These are phyloP conservation scores for Epizoanthus illoricatus DNA, from an alignment of 92 coral and sea anemone species.

Conservation along the genomic window DNA sequence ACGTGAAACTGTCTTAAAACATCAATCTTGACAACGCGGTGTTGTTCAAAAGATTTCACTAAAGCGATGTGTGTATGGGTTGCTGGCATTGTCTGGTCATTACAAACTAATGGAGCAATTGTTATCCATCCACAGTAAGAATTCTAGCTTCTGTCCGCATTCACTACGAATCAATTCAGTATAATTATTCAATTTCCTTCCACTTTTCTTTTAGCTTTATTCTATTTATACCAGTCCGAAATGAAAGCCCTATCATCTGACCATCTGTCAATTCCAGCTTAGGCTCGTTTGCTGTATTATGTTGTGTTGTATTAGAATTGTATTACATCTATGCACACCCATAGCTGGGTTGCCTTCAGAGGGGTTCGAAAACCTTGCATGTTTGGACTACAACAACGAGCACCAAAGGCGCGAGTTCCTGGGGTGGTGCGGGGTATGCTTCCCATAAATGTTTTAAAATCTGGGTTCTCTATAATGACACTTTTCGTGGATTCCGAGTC, in stretches of 20 bases:
- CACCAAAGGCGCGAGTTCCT: too few relatives aligned
- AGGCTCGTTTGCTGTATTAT: too few relatives aligned
- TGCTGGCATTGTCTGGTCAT: constrained; percentile 6
- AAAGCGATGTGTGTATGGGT: not conserved
- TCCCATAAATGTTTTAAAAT: too few relatives aligned
- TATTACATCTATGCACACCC: too few relatives aligned
- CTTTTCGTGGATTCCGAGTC: too few relatives aligned
- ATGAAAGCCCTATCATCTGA: not conserved
- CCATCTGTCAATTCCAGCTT: too few relatives aligned
- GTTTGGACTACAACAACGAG: too few relatives aligned
- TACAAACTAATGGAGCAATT: constrained; percentile 7
- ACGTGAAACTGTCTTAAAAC: not conserved
- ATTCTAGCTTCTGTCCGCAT: constrained; percentile 10
- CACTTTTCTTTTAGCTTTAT: not conserved
- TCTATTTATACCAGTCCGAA: not conserved
- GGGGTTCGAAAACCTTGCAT: too few relatives aligned
- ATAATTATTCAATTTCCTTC: not conserved
- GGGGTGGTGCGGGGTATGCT: too few relatives aligned
- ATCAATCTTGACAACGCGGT: not conserved
- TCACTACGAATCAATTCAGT: not conserved
- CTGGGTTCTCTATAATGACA: too few relatives aligned
- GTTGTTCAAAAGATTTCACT: not conserved
- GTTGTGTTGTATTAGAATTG: too few relatives aligned
- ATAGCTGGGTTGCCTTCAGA: too few relatives aligned
- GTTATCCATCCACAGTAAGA: not conserved